phyloP scores from a whole-genome alignment of 2,113 vertebrate genomes.

The Deroptyus accipitrinus region DNA sequence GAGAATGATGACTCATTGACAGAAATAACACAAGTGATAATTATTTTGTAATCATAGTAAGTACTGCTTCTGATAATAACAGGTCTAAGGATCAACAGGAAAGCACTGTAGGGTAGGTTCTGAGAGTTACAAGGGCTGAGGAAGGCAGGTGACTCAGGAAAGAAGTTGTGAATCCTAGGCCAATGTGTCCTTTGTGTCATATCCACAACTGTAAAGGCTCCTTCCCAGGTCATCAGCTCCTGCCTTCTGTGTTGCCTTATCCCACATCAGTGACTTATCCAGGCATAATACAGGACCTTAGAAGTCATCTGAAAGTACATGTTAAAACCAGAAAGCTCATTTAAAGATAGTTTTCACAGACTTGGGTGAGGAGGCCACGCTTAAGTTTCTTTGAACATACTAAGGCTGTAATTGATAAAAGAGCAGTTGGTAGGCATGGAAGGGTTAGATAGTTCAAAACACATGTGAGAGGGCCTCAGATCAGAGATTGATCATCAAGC shows the following conservation, averaged over 20 bases:
- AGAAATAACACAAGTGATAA: neutral
- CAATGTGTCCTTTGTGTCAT: neutral
- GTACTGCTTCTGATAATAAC: neutral
- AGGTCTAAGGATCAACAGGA: neutral
- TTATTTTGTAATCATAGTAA: neutral
- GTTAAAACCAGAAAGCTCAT: neutral
- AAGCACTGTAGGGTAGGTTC: neutral
- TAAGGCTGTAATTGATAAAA: constrained; percentile 24
- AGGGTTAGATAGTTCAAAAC: constrained; percentile 30
- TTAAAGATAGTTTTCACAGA: neutral
- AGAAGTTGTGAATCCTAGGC: neutral
- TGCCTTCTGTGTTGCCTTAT: neutral
- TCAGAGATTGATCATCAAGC: neutral
- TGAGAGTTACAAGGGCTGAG: rapidly evolving
- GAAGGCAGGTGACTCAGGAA: neutral
- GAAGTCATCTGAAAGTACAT: neutral
- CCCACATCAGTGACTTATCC: neutral
- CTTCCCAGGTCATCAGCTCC: neutral
- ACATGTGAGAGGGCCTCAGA: neutral
- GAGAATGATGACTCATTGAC: neutral
- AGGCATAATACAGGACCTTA: neutral
- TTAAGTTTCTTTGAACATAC: constrained; percentile 15
- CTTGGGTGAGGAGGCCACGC: neutral
- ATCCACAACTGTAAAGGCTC: neutral
- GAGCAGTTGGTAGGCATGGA: neutral